Evolutionary conservation across 2,797 vertebrate species (phyloP), one percentile per base, ranked within the genome.

Genomic region (Brachyalestes nurse): DNA sequence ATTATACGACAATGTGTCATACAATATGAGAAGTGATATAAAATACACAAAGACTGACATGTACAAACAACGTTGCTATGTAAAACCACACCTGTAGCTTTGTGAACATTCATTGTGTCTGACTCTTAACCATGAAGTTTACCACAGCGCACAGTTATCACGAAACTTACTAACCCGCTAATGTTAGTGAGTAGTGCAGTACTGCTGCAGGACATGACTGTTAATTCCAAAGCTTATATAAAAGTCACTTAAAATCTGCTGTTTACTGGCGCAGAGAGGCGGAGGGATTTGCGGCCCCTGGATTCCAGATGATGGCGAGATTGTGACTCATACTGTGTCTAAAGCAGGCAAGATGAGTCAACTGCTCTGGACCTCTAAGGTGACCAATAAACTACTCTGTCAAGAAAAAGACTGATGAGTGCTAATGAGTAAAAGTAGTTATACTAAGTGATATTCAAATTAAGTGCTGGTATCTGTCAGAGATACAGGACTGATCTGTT

Each of bases 291-390:
- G 94, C 80, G 94, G 93, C 40, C 93, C 92, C 0, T 92, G 94
- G 94, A 94, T 95, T 53, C 95, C 94, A 72, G 95, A 95, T 4
- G 93, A 95, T 61, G 94, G 93, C 1, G 89, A 94, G 88, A 95
- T 93, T 83, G 93, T 95, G 75, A 95, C 95, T 47, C 95, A 96
- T 85, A 95, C 94, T 0, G 88, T 93, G 1, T 95, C 94, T 67
- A 91, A 95, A 88, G 93, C 94, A 4, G 95, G 93, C 38, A 94
- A 87, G 82, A 94, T 95, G 89, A 87, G 85, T 40, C 93, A 94
- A 82, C 87, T 89, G 72, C 90, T 91, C 81, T 96, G 95, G 94
- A 94, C 89, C n/a, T 92, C 91, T 83, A 95, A 96, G 92, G 95
- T 94, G 42, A 83, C 0, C 64, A 28, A 42, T 77, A 19, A 9